phyloP scores from a whole-genome alignment of 2,888 invertebrate species.

The Acanthococcus lagerstroemiae region DNA sequence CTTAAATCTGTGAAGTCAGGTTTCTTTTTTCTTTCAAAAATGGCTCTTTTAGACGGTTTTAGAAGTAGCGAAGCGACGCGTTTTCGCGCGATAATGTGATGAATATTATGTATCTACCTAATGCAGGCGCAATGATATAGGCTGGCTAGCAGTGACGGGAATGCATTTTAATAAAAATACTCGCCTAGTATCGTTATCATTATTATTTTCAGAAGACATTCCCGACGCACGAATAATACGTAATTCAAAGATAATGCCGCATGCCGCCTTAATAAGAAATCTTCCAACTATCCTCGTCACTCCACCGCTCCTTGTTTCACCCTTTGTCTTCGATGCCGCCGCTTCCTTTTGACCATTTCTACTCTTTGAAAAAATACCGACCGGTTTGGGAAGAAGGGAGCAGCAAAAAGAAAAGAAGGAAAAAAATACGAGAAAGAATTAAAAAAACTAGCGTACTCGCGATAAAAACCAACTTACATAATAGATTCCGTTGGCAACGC shows the following conservation, averaged over 20 bases:
- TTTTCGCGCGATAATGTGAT: too few species aligned
- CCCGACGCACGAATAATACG: background rate
- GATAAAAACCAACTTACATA: too few species aligned
- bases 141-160: too few species aligned
- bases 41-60: too few species aligned
- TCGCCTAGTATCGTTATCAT: background rate
- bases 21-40: too few species aligned
- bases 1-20: too few species aligned
- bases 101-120: too few species aligned
- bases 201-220: background rate
- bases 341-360: background rate
- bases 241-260: background rate
- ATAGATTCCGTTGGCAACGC: too few species aligned
- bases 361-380: background rate
- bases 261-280: background rate
- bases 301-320: background rate
- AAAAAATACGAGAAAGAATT: background rate
- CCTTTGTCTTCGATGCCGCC: background rate
- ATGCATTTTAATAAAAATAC: background rate
- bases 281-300: background rate
- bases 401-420: background rate
- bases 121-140: too few species aligned
- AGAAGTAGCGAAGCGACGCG: too few species aligned
- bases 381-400: too few species aligned
- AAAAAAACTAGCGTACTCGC: background rate